Evolutionary conservation across 2,888 invertebrate species (phyloP), one percentile per base, ranked within the genome.

Genomic region (Marasmarcha lunaedactyla): DNA sequence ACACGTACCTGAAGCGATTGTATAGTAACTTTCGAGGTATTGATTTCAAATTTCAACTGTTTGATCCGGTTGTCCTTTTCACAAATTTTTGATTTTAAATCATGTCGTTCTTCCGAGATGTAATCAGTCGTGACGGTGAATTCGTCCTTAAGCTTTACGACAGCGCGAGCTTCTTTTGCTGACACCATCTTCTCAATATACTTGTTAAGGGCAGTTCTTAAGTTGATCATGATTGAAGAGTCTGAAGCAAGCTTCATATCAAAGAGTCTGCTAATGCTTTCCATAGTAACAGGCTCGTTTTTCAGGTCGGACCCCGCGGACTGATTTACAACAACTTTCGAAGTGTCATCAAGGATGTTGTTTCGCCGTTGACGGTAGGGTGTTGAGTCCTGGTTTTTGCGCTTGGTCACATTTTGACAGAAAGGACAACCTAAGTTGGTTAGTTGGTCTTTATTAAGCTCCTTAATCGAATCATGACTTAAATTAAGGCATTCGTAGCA

Each of bases 61-160:
- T n/a, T n/a, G n/a, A n/a, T n/a, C n/a, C n/a, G n/a, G n/a, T n/a
- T n/a, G n/a, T n/a, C n/a, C 7, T n/a, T n/a, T n/a, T 42, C 4
- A 46, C 10, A n/a, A 42, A 41, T 0, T 11, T n/a, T n/a, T n/a
- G n/a, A n/a, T n/a, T n/a, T n/a, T n/a, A n/a, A n/a, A n/a, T n/a
- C n/a, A n/a, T n/a, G 26, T 33, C 45, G 46, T 36, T 45, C 45
- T 1, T 2, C 15, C 2, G 6, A 6, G 2, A 46, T 26, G 11
- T 40, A 46, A 14, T 49, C 45, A 0, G 47, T 46, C 0, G 46
- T 44, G 2, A 10, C 15, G 5, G 30, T 40, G 15, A 36, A 36
- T 9, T 14, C 35, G 14, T 7, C 9, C 2, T 14, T 40, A 12
- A 33, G n/a, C n/a, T n/a, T n/a, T n/a, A n/a, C n/a, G n/a, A n/a